Conservation (phyloP, 2,113 vertebrate species). For the Nycticebus coucang region DNA sequence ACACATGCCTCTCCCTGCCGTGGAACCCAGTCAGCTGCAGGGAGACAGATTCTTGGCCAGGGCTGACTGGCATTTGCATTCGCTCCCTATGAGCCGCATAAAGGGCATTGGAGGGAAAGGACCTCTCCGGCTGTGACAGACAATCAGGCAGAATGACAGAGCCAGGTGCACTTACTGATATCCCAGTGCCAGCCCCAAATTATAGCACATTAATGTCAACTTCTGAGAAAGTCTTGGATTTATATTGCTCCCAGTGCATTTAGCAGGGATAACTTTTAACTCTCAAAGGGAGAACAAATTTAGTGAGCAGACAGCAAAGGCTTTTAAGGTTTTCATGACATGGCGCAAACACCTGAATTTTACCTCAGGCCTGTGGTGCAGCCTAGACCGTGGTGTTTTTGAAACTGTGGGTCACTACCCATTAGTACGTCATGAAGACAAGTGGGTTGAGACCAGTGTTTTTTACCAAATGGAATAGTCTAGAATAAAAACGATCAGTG, state of each 20-base stretch:
- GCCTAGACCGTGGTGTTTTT: neutral
- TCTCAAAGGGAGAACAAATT: constrained; percentile 10
- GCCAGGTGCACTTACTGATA: constrained; percentile 11
- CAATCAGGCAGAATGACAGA: constrained; percentile 33
- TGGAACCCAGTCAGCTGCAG: neutral
- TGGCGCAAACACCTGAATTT: constrained; percentile 24
- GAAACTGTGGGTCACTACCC: neutral
- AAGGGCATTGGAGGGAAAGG: constrained; percentile 24
- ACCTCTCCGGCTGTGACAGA: neutral
- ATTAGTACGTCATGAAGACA: constrained; percentile 28
- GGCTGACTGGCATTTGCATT: neutral
- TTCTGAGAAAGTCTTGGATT: constrained; percentile 47
- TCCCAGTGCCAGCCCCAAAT: neutral
- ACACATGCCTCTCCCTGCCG: neutral
- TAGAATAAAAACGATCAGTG: constrained; percentile 23
- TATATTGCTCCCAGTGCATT: constrained; percentile 47
- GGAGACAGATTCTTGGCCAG: neutral
- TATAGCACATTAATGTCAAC: neutral
- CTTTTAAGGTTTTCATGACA: constrained; percentile 50
- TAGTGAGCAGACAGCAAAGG: constrained; percentile 7
- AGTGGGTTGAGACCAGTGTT: neutral
- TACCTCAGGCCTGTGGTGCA: neutral
- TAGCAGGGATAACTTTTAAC: neutral
- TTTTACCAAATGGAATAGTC: constrained; percentile 32
- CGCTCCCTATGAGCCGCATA: neutral